These are phyloP conservation scores for Drosophila stalkeri DNA, from an alignment of 2,888 invertebrate species.

Conservation along the genomic window DNA sequence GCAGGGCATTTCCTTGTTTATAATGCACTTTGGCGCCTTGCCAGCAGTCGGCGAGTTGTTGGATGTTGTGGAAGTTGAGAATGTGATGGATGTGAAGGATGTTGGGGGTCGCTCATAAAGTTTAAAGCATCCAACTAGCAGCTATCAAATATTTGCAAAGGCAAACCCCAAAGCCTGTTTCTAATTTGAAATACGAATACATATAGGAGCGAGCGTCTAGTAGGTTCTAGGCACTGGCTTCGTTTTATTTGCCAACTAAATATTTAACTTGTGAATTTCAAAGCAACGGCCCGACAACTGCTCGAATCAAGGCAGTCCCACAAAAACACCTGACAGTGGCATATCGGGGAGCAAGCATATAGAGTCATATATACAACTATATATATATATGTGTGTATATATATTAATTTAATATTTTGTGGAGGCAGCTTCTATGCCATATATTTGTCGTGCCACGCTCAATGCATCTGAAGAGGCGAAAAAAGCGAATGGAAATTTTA, in stretches of 20 bases:
- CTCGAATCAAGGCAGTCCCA: conserved; percentile 44
- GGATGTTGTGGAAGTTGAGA: neutral
- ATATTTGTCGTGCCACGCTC: conserved; percentile 46
- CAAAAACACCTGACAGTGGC: conserved; percentile 37
- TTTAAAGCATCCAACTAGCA: conserved; percentile 42
- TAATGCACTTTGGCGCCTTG: conserved; percentile 40
- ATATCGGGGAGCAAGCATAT: conserved; percentile 57
- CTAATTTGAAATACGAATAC: conserved; percentile 35
- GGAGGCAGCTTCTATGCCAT: conserved; percentile 3
- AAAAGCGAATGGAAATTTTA: neutral
- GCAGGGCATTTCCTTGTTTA: conserved; percentile 42
- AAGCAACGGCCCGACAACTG: conserved; percentile 53
- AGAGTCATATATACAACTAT: conserved; percentile 30
- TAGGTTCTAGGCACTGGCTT: conserved; percentile 5
- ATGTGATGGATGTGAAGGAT: neutral
- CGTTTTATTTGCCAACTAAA: conserved; percentile 59
- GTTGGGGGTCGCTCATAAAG: conserved; percentile 15
- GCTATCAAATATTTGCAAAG: conserved; percentile 42
- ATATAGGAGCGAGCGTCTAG: neutral
- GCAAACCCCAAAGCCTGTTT: conserved; percentile 32
- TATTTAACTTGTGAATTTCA: conserved; percentile 72
- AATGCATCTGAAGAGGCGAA: conserved; percentile 12
- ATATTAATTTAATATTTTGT: conserved; percentile 19
- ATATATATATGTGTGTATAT: conserved; percentile 6
- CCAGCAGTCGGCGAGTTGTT: conserved; percentile 5